A percentile compares a stretch with the other conserved stretches of the same genome.
Conservation (phyloP, 2,888 invertebrate genomes). For the Leptogaster cylindrica region DNA sequence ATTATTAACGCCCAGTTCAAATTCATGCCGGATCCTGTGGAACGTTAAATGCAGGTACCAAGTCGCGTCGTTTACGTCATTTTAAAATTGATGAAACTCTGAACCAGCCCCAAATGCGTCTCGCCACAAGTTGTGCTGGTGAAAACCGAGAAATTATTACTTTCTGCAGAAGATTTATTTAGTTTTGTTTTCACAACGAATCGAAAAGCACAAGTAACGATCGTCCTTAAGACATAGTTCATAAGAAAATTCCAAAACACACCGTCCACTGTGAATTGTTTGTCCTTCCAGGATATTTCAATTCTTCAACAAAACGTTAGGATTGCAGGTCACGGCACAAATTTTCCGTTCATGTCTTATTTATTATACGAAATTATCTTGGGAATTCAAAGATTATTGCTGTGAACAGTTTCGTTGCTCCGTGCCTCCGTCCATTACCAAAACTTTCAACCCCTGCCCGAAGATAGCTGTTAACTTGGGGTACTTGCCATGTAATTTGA, state of each 20-base stretch:
- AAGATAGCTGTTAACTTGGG: no score
- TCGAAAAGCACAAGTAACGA: no score
- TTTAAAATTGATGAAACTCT: not conserved
- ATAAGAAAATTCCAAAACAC: no score
- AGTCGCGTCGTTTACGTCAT: not conserved
- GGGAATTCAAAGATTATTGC: constrained; percentile 32
- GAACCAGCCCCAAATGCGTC: not conserved
- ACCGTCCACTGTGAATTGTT: no score
- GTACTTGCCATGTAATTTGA: constrained; percentile 27
- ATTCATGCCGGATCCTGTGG: not conserved
- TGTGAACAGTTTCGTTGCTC: not conserved
- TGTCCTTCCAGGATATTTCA: no score
- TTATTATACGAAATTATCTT: constrained; percentile 31
- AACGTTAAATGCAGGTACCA: constrained; percentile 26
- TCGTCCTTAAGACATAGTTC: no score
- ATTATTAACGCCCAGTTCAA: constrained; percentile 34
- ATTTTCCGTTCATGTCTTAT: constrained; percentile 21
- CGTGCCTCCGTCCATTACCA: no score
- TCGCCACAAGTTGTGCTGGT: constrained; percentile 12
- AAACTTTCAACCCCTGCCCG: no score
- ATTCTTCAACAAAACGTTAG: no score
- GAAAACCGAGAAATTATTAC: constrained; percentile 22
- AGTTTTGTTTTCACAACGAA: no score
- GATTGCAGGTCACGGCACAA: constrained; percentile 30
- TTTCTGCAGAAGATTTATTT: constrained; percentile 25